These are phyloP conservation scores for Malurus melanocephalus DNA, from an alignment of 2,113 vertebrate genomes.

Conservation along the genomic window DNA sequence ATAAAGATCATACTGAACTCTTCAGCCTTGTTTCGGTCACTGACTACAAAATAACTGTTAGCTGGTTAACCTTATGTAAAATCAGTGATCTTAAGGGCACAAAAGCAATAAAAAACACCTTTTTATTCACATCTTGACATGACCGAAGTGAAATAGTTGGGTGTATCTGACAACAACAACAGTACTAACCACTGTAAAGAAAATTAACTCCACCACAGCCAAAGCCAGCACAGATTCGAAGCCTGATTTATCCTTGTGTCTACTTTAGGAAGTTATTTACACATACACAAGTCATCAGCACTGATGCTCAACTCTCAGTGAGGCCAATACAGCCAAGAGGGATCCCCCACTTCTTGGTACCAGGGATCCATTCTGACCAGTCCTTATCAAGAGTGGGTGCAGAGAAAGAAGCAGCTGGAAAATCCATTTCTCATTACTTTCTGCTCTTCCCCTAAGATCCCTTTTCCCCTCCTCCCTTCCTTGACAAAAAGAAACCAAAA, in stretches of 20 bases:
- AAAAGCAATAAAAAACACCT: neutral
- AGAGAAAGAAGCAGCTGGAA: neutral
- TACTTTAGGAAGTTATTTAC: neutral
- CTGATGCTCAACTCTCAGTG: neutral
- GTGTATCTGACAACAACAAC: neutral
- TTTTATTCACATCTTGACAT: neutral
- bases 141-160: neutral
- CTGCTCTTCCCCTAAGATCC: fast-evolving
- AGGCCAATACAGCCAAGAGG: neutral
- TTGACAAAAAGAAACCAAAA: neutral
- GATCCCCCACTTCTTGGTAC: neutral
- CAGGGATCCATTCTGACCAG: neutral
- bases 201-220: neutral
- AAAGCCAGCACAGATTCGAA: neutral
- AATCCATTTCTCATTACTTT: neutral
- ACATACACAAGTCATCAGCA: fast-evolving
- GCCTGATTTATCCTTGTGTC: neutral
- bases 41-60: neutral
- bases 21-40: neutral
- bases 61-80: neutral
- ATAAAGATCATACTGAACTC: neutral
- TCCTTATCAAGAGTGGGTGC: neutral
- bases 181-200: too few species aligned
- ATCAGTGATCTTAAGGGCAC: neutral
- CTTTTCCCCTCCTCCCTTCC: fast-evolving